phyloP scores from a whole-genome alignment of 2,888 invertebrate species.

The Folsomia candida region DNA sequence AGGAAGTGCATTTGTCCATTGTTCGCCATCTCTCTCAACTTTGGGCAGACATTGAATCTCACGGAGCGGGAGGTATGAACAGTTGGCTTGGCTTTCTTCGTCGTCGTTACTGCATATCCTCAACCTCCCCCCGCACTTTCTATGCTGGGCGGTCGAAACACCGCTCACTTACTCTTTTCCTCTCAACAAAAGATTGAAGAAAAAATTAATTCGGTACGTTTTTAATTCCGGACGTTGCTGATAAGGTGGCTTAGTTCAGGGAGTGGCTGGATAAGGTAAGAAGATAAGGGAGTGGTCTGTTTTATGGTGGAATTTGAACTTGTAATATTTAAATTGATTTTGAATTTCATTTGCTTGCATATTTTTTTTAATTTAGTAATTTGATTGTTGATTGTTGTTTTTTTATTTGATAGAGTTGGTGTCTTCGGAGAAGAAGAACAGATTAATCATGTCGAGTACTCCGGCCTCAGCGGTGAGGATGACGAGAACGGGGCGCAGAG shows the following conservation, averaged over 20 bases:
- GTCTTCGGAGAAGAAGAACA: too few relatives aligned
- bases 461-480: background rate
- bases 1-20: background rate
- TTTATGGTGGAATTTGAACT: background rate
- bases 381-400: background rate
- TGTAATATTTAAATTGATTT: background rate
- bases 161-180: too few relatives aligned
- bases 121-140: too few relatives aligned
- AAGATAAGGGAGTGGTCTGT: background rate
- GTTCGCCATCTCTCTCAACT: background rate
- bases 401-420: background rate
- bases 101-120: too few relatives aligned
- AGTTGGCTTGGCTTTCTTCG: background rate
- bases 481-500: conserved; percentile 9
- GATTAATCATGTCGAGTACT: background rate
- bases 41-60: background rate
- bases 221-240: too few relatives aligned
- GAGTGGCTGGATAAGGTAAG: background rate
- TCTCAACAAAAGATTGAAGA: too few relatives aligned
- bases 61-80: background rate
- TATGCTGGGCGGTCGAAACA: too few relatives aligned
- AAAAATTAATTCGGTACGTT: too few relatives aligned
- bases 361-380: too few relatives aligned
- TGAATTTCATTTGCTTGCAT: background rate
- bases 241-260: background rate